Base-by-base conservation (phyloP, 2,797 vertebrate genomes). In the Halcyon leucocephala region DNA sequence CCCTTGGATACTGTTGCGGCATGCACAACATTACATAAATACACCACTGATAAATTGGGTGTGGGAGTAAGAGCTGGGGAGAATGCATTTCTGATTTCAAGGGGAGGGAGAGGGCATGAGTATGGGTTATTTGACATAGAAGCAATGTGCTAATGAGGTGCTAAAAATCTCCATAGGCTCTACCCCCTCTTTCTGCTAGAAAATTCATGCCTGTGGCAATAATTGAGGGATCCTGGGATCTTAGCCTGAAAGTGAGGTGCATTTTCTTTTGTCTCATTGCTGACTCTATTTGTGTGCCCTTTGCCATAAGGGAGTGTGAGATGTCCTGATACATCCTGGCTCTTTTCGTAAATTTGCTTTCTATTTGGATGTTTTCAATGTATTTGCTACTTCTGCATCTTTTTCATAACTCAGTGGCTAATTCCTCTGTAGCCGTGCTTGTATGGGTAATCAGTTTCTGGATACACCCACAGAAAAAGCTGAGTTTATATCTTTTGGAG, bases 141-240 rank as follows among this genome's bases (percentile, higher is more conserved):
- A 62, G 26, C 62, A 69, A 54, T 12, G 25, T 78, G 37, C 28
- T 86, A 83, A 92, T 72, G 73, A 86, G 64, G 25, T 5, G 5
- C 46, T 76, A 76, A 89, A 69, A 69, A 86, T 79, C 41, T 86
- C 19, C 15, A 3, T 7, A 28, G 79, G 19, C 24, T 86, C 42
- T 81, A 54, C 35, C 21, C 25, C 0, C 0, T 78, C 14, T 51
- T 87, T 72, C 58, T 89, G 19, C n/a, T 62, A 61, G 35, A 44
- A 73, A 86, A 86, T 95, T 88, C 35, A 26, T 67, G 73, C 66
- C 76, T 52, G 39, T 90, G 66, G 77, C 83, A 93, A 52, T 90
- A 57, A 17, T 79, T 82, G 39, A 90, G 77, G n/a, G 22, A 64
- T 83, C 22, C 72, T 88, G 62, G n/a, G 29, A 82, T 76, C 14